Evolutionary conservation across 2,888 invertebrate species (phyloP), one percentile per base, ranked within the genome.

Genomic region (Agrenia bidenticulata): DNA sequence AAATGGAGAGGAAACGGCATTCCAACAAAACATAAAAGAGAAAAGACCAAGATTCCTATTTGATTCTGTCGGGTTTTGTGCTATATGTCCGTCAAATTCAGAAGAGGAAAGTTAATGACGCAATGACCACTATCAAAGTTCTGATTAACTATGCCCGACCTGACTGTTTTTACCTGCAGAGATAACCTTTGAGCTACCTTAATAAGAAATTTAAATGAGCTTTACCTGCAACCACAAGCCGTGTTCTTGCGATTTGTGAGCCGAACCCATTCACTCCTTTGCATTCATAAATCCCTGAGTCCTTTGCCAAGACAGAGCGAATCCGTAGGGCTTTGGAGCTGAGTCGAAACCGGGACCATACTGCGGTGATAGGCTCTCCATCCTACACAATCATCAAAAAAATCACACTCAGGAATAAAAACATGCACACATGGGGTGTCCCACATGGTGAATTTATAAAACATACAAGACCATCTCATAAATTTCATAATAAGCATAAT

Each of bases 201-300:
- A 32, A 32, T 32, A 32, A 32, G 32, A 4, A 32, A 32, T 32
- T 42, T 41, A 64, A 65, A 57, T 72, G 32, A 32, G 32, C 32
- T 32, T 32, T 65, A 75, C 75, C 75, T 39, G 66, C 62, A 51
- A 75, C 73, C 49, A 75, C 66, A 17, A 76, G 72, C 19, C 74
- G 68, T n/a, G 73, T 73, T 27, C 69, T 64, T 59, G 74, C 72
- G 39, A 69, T 67, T 57, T 71, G 71, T 21, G 69, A 68, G 5
- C 75, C 75, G 60, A 76, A 69, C 45, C 75, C 76, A 62, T 76
- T 76, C 51, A 67, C 70, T 37, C 73, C 74, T 66, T 69, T 76
- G 56, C 76, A 76, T 50, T 72, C 70, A 57, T 73, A 76, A 23
- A 76, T 70, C n/a, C 75, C 76, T 27, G 73, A 62, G 56, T 76